phyloP scores from a whole-genome alignment of 2,113 vertebrate genomes.

The Sakesphorus luctuosus region DNA sequence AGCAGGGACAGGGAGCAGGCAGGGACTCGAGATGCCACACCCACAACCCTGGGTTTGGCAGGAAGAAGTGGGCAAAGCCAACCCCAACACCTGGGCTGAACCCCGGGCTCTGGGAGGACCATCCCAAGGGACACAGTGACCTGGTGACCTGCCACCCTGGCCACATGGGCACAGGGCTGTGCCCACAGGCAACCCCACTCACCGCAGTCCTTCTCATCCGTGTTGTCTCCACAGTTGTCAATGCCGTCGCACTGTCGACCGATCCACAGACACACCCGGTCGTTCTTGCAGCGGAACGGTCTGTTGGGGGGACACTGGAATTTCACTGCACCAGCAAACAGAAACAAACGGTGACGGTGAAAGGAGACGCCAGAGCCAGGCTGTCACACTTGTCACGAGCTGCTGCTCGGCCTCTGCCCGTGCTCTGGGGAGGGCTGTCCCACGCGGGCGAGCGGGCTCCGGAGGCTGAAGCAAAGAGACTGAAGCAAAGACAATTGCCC shows the following conservation, averaged over 20 bases:
- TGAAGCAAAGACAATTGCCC: slow-evolving; percentile 25
- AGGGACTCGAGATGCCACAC: neutral
- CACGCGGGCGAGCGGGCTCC: slow-evolving; percentile 13
- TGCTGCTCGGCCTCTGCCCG: slow-evolving; percentile 31
- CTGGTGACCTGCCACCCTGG: neutral
- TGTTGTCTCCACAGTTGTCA: slow-evolving; percentile 92
- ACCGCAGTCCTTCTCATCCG: slow-evolving; percentile 92
- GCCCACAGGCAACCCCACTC: slow-evolving; percentile 37
- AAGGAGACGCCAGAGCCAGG: slow-evolving; percentile 36
- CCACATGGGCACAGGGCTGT: fast-evolving
- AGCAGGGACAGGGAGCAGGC: fast-evolving
- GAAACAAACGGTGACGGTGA: slow-evolving; percentile 58
- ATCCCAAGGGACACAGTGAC: neutral
- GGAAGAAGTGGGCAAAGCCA: neutral
- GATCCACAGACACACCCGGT: slow-evolving; percentile 90
- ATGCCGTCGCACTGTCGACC: slow-evolving; percentile 89
- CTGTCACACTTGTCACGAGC: slow-evolving; percentile 4
- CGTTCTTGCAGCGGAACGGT: slow-evolving; percentile 92
- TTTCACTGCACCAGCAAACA: slow-evolving; percentile 77
- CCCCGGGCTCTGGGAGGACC: neutral
- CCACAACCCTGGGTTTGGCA: fast-evolving
- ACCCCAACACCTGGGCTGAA: neutral
- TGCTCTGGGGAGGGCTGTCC: neutral
- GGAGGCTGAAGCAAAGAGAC: slow-evolving; percentile 51
- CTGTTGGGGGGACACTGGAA: slow-evolving; percentile 94